Conservation (phyloP, 2,113 vertebrate genomes). For the Lasiurus cinereus region DNA sequence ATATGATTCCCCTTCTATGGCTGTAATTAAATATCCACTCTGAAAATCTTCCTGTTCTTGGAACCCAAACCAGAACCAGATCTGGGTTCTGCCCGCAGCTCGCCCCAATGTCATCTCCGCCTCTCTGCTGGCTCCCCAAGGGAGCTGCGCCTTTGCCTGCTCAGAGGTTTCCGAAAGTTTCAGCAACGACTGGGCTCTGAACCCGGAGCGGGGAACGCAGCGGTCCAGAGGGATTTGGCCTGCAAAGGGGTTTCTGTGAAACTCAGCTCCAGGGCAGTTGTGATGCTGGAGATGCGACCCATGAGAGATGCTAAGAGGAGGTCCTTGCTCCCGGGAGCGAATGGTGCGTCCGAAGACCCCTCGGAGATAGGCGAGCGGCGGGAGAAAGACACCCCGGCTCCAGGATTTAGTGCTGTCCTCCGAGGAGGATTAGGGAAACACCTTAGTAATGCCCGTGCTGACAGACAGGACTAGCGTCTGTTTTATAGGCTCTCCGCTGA, state of each 20-base stretch:
- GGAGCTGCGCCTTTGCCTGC: neutral
- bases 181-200: neutral
- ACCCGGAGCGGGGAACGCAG: neutral
- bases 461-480: constrained; percentile 65
- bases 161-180: neutral
- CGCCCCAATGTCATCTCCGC: neutral
- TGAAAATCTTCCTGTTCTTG: constrained; percentile 27
- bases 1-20: neutral
- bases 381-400: neutral
- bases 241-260: neutral
- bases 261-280: neutral
- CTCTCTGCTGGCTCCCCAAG: fast-evolving
- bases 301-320: neutral
- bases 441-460: constrained; percentile 66
- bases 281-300: neutral
- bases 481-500: constrained; percentile 67
- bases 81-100: neutral
- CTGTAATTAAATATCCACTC: neutral
- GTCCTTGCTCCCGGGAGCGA: neutral
- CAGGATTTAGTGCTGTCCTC: constrained; percentile 34
- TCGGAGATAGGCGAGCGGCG: neutral
- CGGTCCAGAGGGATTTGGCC: neutral
- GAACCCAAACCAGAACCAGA: neutral
- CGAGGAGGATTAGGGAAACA: constrained; percentile 37
- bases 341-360: neutral